Conservation (phyloP, 2,113 vertebrate genomes). For the Hemicordylus capensis region DNA sequence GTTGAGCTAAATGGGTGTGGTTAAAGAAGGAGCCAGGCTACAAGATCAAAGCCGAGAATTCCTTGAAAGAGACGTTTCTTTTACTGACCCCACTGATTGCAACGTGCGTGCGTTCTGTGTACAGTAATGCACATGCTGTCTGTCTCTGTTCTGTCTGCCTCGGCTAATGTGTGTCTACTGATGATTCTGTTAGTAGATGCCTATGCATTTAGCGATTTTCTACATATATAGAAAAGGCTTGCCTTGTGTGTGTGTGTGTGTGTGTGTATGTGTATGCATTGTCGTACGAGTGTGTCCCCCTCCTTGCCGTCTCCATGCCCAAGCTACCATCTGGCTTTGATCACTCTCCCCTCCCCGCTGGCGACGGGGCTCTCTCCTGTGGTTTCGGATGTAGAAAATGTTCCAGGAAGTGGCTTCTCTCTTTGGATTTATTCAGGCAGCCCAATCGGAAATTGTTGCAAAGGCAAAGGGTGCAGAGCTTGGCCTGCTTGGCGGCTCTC, state of each 20-base stretch:
- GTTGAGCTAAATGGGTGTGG: no score
- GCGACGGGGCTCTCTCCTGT: conserved; percentile 60
- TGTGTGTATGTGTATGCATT: conserved; percentile 33
- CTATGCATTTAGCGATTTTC: neutral
- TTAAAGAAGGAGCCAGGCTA: neutral
- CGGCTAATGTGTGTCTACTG: no score
- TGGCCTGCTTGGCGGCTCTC: neutral
- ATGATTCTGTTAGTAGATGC: neutral
- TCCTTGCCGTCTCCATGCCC: conserved; percentile 17
- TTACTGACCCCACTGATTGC: neutral
- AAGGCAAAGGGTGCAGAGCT: conserved; percentile 21
- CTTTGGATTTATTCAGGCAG: conserved; percentile 65
- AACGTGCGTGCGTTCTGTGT: neutral
- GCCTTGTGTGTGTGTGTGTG: conserved; percentile 21
- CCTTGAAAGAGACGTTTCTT: neutral
- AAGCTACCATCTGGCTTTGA: conserved; percentile 74
- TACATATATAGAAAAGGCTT: neutral
- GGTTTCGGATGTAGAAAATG: conserved; percentile 76
- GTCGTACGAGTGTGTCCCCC: conserved; percentile 18
- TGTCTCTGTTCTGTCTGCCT: neutral
- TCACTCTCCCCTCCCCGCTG: conserved; percentile 59
- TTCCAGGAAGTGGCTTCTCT: conserved; percentile 77
- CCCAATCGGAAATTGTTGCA: conserved; percentile 71
- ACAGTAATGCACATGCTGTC: neutral
- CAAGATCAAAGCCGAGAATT: neutral